These are phyloP conservation scores for Coenonympha glycerion DNA, from an alignment of 2,888 invertebrate genomes.

Conservation along the genomic window DNA sequence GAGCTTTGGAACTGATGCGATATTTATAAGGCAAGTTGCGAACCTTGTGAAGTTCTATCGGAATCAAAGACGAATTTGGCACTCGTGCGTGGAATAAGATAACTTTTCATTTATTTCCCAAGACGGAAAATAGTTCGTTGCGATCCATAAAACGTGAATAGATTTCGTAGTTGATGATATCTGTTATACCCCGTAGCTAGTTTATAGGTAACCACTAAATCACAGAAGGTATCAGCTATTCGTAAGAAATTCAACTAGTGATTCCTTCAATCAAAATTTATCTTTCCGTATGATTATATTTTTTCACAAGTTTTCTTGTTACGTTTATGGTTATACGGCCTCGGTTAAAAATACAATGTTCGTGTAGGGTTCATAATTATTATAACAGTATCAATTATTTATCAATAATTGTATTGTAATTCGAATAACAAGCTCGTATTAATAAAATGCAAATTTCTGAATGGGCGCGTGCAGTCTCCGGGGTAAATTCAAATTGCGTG, in stretches of 20 bases:
- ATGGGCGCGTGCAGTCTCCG: conserved; percentile 16
- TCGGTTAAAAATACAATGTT: too few species aligned
- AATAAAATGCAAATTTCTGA: conserved; percentile 20
- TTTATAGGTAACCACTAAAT: too few species aligned
- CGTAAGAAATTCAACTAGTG: too few species aligned
- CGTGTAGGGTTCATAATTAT: too few species aligned
- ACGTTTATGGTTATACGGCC: too few species aligned
- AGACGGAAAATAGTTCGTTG: not conserved
- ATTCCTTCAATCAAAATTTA: too few species aligned
- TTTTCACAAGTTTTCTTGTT: too few species aligned
- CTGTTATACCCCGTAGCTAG: too few species aligned
- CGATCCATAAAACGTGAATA: not conserved
- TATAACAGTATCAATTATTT: not conserved
- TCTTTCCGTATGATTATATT: too few species aligned
- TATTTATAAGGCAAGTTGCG: conserved; percentile 7
- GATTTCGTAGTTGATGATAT: not conserved
- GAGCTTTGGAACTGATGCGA: conserved; percentile 5
- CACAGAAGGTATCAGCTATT: too few species aligned
- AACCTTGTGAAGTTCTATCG: conserved; percentile 4
- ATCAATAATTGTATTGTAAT: conserved; percentile 1
- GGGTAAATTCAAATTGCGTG: conserved; percentile 20
- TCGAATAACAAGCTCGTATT: conserved; percentile 13
- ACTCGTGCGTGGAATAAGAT: conserved; percentile 7
- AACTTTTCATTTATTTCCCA: conserved; percentile 4
- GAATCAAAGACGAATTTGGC: conserved; percentile 8